phyloP scores from a whole-genome alignment of 2,888 invertebrate genomes.

The Diaprepes abbreviatus region DNA sequence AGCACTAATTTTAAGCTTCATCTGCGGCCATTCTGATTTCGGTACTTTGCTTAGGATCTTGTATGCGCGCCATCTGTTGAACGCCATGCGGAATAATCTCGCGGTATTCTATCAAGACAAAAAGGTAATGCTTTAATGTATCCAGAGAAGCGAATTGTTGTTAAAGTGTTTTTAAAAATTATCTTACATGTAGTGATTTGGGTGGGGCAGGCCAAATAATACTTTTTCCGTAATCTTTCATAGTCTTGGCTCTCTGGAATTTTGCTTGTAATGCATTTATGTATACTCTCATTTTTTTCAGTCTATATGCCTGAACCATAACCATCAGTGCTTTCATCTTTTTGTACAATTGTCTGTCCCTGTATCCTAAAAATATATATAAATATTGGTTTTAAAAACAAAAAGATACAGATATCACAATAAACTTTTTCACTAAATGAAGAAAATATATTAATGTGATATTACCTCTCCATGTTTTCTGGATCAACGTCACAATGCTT shows the following conservation, averaged over 20 bases:
- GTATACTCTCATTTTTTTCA: conserved; percentile 83
- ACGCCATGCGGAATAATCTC: conserved; percentile 74
- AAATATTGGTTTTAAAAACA: conserved; percentile 7
- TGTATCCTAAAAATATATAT: conserved; percentile 61
- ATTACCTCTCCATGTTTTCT: conserved; percentile 91
- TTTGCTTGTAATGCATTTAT: conserved; percentile 74
- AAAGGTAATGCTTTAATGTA: too few relatives aligned
- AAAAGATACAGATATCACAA: neutral
- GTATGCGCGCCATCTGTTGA: conserved; percentile 89
- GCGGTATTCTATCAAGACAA: conserved; percentile 69
- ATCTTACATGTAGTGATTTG: conserved; percentile 59
- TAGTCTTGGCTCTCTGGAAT: conserved; percentile 76
- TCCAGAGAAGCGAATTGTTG: too few relatives aligned
- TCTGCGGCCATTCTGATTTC: conserved; percentile 87
- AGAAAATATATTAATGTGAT: neutral
- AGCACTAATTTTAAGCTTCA: conserved; percentile 84
- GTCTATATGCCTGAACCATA: conserved; percentile 86
- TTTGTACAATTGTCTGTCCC: conserved; percentile 80
- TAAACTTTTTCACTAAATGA: neutral
- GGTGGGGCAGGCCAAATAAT: conserved; percentile 88
- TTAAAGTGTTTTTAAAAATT: too few relatives aligned
- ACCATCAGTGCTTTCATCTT: conserved; percentile 87
- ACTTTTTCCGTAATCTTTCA: conserved; percentile 83
- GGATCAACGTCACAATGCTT: conserved; percentile 90
- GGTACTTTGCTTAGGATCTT: conserved; percentile 88